Evolutionary conservation across 2,797 vertebrate genomes (phyloP).

Genomic region (Ispidina picta): DNA sequence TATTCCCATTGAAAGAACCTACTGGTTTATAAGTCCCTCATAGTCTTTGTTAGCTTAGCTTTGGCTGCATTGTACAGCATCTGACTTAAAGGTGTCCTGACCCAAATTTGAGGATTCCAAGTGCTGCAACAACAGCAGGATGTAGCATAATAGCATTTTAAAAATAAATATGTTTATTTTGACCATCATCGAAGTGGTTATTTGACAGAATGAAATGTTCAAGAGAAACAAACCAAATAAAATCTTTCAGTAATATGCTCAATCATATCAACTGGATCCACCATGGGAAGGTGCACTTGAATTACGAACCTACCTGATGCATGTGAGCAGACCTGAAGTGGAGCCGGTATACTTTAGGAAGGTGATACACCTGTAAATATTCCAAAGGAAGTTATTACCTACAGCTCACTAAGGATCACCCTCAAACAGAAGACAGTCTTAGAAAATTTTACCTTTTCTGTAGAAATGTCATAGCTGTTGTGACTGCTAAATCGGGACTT

Average conservation of each 20-base stretch:
- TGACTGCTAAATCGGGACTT: background rate
- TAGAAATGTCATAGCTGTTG: background rate
- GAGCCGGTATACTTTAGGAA: slow-evolving; percentile 40
- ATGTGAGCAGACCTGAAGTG: slow-evolving; percentile 12
- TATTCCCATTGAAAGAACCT: background rate
- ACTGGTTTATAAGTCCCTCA: background rate
- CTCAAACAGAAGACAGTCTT: background rate
- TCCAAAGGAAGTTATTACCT: background rate
- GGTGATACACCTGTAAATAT: slow-evolving; percentile 43
- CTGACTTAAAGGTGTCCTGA: background rate
- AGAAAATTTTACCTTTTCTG: slow-evolving; percentile 31
- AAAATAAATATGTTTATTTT: background rate
- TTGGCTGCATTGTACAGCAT: background rate
- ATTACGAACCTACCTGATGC: slow-evolving; percentile 40
- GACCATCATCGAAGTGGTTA: background rate
- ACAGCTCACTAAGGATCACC: background rate
- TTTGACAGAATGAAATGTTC: background rate
- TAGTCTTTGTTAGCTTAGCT: background rate
- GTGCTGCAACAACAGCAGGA: background rate
- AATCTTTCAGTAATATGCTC: background rate
- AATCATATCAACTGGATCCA: background rate
- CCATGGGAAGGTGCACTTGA: background rate
- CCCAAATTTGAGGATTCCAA: background rate
- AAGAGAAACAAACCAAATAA: background rate
- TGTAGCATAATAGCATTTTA: background rate